Evolutionary conservation across 2,113 vertebrate species (phyloP).

Genomic region (Alaudala cheleensis): DNA sequence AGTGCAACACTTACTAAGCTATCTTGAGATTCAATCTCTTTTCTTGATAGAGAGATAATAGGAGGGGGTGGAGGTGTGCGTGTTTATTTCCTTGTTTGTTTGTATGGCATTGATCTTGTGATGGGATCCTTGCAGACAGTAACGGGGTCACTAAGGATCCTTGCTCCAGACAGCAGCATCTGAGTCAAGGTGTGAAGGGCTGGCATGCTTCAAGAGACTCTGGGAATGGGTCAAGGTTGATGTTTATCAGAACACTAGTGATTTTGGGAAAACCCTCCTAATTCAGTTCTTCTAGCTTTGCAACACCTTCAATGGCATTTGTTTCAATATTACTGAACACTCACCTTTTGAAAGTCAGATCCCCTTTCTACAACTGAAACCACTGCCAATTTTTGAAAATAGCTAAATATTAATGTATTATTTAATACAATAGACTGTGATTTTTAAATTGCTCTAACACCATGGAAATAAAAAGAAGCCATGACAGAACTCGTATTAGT

Average conservation of each 20-base stretch:
- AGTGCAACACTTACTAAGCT: background rate
- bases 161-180: background rate
- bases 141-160: background rate
- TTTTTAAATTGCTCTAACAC: background rate
- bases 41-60: background rate
- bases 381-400: background rate
- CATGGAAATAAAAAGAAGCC: background rate
- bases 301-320: background rate
- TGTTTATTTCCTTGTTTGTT: background rate
- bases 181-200: background rate
- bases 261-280: background rate
- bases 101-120: background rate
- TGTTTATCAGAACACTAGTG: background rate
- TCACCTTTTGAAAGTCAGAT: background rate
- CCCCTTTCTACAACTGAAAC: background rate
- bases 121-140: background rate
- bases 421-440: background rate
- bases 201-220: background rate
- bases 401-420: background rate
- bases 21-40: background rate
- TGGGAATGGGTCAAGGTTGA: background rate
- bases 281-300: background rate
- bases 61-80: background rate
- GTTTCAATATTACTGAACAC: background rate
- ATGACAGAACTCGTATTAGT: accelerated